Evolutionary conservation across 2,113 vertebrate species (phyloP).

Genomic region (Suncus etruscus): DNA sequence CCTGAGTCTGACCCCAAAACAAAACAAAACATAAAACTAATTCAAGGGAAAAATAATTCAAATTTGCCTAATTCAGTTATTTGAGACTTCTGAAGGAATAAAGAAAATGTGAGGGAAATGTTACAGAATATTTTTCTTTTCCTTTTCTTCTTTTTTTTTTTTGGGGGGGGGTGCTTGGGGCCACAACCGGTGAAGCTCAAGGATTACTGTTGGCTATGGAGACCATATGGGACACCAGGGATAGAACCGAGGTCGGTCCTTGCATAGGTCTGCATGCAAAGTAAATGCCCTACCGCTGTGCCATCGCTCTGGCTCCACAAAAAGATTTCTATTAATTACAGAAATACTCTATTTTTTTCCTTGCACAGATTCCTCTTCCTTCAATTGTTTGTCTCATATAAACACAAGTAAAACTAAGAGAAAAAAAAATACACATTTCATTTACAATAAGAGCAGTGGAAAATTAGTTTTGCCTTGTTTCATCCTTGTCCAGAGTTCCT

Average conservation of each 20-base stretch:
- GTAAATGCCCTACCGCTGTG: no score
- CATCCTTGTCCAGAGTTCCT: background rate
- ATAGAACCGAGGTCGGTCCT: no score
- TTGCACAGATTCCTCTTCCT: background rate
- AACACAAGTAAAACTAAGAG: conserved; percentile 3
- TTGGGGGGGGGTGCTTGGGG: no score
- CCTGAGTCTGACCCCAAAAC: no score
- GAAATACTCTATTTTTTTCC: background rate
- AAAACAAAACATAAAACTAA: background rate
- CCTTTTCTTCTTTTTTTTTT: background rate
- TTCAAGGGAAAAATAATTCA: background rate
- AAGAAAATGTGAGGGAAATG: background rate
- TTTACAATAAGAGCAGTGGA: background rate
- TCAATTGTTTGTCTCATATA: background rate
- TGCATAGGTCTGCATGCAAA: no score
- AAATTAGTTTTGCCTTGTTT: background rate
- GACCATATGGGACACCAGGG: no score
- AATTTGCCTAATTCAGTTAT: conserved; percentile 10
- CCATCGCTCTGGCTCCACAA: no score
- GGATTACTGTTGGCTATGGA: no score
- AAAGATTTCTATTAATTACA: background rate
- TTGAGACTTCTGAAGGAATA: background rate
- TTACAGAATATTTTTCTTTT: no score
- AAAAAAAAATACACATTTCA: conserved; percentile 4
- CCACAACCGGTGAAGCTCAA: no score